phyloP scores from a whole-genome alignment of 2,797 vertebrate genomes.

The Pygocentrus nattereri region DNA sequence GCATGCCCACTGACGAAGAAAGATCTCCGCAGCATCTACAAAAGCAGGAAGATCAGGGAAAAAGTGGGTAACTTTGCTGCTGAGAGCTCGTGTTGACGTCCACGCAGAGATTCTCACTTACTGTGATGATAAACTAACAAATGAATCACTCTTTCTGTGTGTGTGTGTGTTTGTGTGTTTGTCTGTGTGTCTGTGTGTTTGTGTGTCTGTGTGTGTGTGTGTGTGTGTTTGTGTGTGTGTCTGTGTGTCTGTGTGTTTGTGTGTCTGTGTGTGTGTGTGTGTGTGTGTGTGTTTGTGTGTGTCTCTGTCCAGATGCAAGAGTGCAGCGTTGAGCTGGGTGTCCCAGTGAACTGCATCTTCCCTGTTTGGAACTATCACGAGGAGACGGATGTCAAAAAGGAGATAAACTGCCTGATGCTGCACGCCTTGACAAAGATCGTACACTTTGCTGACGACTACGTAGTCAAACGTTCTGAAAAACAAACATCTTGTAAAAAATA shows the following conservation, averaged over 20 bases:
- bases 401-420: constrained; percentile 40
- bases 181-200: no score
- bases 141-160: neutral
- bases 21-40: neutral
- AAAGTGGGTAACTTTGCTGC: constrained; percentile 30
- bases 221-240: no score
- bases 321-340: constrained; percentile 16
- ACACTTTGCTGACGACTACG: neutral
- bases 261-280: no score
- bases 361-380: constrained; percentile 48
- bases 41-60: constrained; percentile 36
- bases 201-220: constrained; percentile 8
- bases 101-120: neutral
- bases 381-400: constrained; percentile 21
- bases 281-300: neutral
- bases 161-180: no score
- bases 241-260: neutral
- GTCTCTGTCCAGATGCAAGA: constrained; percentile 27
- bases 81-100: neutral
- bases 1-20: constrained; percentile 20
- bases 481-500: no score
- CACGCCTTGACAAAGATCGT: constrained; percentile 23
- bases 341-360: constrained; percentile 43
- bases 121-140: neutral
- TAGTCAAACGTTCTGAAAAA: no score